phyloP scores from a whole-genome alignment of 1,140 invertebrate species.

The Sesamia nonagrioides region DNA sequence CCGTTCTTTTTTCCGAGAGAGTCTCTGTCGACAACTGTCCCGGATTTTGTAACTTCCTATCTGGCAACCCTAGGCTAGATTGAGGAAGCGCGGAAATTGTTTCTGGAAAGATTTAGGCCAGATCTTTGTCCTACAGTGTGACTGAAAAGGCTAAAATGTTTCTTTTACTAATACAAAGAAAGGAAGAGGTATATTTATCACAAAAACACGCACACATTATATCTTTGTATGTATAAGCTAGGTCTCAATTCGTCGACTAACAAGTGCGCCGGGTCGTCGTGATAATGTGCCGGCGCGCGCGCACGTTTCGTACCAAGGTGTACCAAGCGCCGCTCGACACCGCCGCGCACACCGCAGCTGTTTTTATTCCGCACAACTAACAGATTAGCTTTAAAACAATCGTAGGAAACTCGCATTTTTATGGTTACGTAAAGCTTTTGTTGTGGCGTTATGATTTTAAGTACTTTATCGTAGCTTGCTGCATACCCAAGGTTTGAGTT shows the following conservation, averaged over 20 bases:
- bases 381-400: slow-evolving; percentile 55
- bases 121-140: no score
- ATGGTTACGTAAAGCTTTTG: slow-evolving; percentile 43
- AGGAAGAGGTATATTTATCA: no score
- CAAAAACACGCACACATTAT: background rate
- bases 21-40: no score
- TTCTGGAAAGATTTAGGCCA: no score
- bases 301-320: slow-evolving; percentile 64
- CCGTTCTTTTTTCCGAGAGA: no score
- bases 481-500: slow-evolving; percentile 9
- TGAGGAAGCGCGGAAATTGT: no score
- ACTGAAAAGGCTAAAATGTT: no score
- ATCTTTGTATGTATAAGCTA: background rate
- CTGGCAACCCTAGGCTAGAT: no score
- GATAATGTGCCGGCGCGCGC: slow-evolving; percentile 53
- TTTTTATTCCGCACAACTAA: slow-evolving; percentile 60
- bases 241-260: slow-evolving; percentile 31
- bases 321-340: slow-evolving; percentile 62
- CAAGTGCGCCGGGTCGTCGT: slow-evolving; percentile 54
- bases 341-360: slow-evolving; percentile 56
- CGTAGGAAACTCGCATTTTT: slow-evolving; percentile 46
- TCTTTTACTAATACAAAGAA: no score
- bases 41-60: no score
- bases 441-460: slow-evolving; percentile 37
- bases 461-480: slow-evolving; percentile 13